phyloP scores from a whole-genome alignment of 1,140 invertebrate species.

The Orius insidiosus region DNA sequence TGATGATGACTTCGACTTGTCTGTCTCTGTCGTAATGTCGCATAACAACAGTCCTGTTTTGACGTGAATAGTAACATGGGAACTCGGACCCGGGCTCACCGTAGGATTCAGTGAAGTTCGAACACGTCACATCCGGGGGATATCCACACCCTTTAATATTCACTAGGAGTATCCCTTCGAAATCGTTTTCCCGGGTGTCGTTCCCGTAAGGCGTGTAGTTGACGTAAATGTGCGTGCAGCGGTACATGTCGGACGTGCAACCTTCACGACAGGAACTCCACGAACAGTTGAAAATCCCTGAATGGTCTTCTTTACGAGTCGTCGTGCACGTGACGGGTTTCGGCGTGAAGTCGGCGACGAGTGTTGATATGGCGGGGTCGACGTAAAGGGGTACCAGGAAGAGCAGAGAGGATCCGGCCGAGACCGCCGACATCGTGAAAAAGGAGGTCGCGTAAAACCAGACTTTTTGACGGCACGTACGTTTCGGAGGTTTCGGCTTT shows the following conservation, averaged over 20 bases:
- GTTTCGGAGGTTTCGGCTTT: conserved; percentile 33
- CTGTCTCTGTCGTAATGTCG: conserved; percentile 60
- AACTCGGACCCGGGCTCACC: conserved; percentile 58
- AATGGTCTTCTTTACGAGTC: conserved; percentile 49
- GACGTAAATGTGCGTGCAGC: conserved; percentile 71
- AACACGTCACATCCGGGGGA: conserved; percentile 65
- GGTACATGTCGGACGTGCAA: conserved; percentile 71
- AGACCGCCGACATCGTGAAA: conserved; percentile 56
- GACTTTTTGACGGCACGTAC: conserved; percentile 54
- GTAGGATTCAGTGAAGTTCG: conserved; percentile 58
- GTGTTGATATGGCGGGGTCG: conserved; percentile 72
- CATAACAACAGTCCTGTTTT: conserved; percentile 62
- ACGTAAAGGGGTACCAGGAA: conserved; percentile 80
- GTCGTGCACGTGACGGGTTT: conserved; percentile 61
- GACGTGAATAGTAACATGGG: conserved; percentile 66
- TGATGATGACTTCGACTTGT: conserved; percentile 57
- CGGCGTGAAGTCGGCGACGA: conserved; percentile 64
- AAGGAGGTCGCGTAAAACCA: conserved; percentile 63
- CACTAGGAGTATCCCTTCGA: conserved; percentile 48
- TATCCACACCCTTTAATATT: conserved; percentile 81
- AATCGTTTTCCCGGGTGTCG: conserved; percentile 5
- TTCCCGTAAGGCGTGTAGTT: conserved; percentile 33
- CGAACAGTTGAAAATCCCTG: conserved; percentile 63
- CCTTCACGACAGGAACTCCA: conserved; percentile 76
- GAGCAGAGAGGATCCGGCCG: conserved; percentile 60